phyloP scores from a whole-genome alignment of 2,888 invertebrate genomes.

The Brachyptera putata region DNA sequence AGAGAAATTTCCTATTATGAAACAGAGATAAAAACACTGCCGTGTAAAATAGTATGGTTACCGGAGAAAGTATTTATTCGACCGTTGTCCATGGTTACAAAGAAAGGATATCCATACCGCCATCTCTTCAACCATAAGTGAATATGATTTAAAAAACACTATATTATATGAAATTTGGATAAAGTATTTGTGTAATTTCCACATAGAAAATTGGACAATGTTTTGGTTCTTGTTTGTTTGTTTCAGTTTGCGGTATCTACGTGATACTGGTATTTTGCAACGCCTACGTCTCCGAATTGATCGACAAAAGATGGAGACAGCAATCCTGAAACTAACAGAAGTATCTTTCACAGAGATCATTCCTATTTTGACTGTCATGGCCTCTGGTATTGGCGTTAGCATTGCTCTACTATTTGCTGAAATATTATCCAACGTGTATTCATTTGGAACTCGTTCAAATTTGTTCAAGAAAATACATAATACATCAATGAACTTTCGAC shows the following conservation, averaged over 20 bases:
- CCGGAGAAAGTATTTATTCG: not conserved
- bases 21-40: not conserved
- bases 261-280: not conserved
- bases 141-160: too few relatives aligned
- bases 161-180: too few relatives aligned
- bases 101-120: not conserved
- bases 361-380: not conserved
- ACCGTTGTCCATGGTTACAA: not conserved
- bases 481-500: too few relatives aligned
- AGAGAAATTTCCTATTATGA: not conserved
- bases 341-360: not conserved
- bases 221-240: not conserved
- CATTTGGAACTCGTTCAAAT: too few relatives aligned
- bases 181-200: too few relatives aligned
- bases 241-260: not conserved
- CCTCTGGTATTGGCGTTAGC: not conserved
- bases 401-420: not conserved
- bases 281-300: not conserved
- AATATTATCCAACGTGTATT: too few relatives aligned
- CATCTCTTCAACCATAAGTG: not conserved
- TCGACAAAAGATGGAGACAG: not conserved
- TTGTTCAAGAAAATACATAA: too few relatives aligned
- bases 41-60: not conserved
- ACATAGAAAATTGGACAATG: too few relatives aligned
- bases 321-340: not conserved